phyloP scores from a whole-genome alignment of 2,113 vertebrate genomes.

The Festucalex cinctus region DNA sequence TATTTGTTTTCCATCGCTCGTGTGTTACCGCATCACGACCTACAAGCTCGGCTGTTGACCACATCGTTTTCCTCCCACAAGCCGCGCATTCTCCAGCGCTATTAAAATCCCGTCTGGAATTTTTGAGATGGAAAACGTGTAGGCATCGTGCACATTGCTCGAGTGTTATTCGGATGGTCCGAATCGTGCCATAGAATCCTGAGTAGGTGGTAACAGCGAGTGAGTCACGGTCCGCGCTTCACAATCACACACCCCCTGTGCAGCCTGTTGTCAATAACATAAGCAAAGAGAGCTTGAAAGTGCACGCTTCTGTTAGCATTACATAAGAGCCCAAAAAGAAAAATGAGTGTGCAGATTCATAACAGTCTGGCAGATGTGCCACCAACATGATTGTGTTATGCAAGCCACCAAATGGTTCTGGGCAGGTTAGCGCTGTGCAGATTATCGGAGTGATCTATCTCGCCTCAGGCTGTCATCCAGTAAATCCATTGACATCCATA shows the following conservation, averaged over 20 bases:
- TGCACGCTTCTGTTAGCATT: neutral
- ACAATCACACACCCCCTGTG: conserved; percentile 13
- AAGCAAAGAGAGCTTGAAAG: neutral
- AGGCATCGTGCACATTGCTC: conserved; percentile 32
- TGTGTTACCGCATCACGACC: conserved; percentile 12
- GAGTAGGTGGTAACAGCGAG: conserved; percentile 35
- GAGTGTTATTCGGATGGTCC: conserved; percentile 39
- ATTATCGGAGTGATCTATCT: conserved; percentile 56
- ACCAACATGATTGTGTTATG: conserved; percentile 49
- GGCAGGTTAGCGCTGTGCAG: conserved; percentile 27
- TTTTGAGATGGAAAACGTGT: conserved; percentile 44
- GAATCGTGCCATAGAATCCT: conserved; percentile 30
- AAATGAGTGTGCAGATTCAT: conserved; percentile 16
- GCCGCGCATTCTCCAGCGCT: conserved; percentile 18
- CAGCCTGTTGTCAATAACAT: conserved; percentile 32
- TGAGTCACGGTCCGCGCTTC: conserved; percentile 47
- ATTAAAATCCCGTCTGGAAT: conserved; percentile 27
- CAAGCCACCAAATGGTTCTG: conserved; percentile 46
- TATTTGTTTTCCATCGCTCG: conserved; percentile 22
- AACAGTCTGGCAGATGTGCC: conserved; percentile 45
- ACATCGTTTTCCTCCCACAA: conserved; percentile 15
- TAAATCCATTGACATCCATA: conserved; percentile 54
- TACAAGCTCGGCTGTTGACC: conserved; percentile 16
- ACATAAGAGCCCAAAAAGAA: conserved; percentile 22
- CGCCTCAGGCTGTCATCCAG: conserved; percentile 40